Percentiles rank a stretch among this genome's conserved stretches.
These are phyloP conservation scores for Betta splendens DNA, from an alignment of 2,797 vertebrate genomes.

Conservation along the genomic window DNA sequence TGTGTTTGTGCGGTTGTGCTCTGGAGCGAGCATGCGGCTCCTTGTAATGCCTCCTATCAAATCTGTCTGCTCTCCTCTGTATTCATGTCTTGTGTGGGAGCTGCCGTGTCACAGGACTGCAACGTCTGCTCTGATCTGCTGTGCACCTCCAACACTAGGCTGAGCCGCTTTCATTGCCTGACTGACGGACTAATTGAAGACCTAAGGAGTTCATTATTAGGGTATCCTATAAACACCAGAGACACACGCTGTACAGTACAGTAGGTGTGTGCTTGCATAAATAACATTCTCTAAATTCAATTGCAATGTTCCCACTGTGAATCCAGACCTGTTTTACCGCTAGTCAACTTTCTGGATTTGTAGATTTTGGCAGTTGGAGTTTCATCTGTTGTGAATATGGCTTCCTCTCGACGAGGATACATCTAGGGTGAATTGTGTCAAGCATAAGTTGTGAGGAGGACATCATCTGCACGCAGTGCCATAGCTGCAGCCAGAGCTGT, in stretches of 20 bases:
- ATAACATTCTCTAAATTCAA: conserved; percentile 14
- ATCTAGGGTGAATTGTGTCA: too few relatives aligned
- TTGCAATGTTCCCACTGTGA: too few relatives aligned
- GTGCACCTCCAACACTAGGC: conserved; percentile 46
- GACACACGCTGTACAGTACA: too few relatives aligned
- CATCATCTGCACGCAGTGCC: conserved; percentile 1
- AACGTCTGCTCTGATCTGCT: conserved; percentile 47
- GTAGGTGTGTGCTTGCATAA: conserved; percentile 57
- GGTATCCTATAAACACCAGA: conserved; percentile 40
- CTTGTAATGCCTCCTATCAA: conserved; percentile 45
- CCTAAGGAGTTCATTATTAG: conserved; percentile 65
- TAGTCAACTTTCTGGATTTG: too few relatives aligned
- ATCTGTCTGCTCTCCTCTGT: conserved; percentile 44
- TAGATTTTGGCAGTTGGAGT: too few relatives aligned
- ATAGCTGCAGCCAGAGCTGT: conserved; percentile 12
- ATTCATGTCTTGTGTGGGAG: conserved; percentile 47
- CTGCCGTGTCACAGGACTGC: conserved; percentile 31
- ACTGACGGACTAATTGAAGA: conserved; percentile 68
- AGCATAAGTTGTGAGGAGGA: too few relatives aligned
- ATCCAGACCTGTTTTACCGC: too few relatives aligned
- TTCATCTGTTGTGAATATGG: too few relatives aligned
- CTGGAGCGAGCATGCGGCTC: conserved; percentile 25
- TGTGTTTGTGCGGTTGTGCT: conserved; percentile 35
- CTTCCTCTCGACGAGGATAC: too few relatives aligned
- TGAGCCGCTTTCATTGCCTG: conserved; percentile 45